phyloP scores from a whole-genome alignment of 2,113 vertebrate genomes.

The Panthera tigris region DNA sequence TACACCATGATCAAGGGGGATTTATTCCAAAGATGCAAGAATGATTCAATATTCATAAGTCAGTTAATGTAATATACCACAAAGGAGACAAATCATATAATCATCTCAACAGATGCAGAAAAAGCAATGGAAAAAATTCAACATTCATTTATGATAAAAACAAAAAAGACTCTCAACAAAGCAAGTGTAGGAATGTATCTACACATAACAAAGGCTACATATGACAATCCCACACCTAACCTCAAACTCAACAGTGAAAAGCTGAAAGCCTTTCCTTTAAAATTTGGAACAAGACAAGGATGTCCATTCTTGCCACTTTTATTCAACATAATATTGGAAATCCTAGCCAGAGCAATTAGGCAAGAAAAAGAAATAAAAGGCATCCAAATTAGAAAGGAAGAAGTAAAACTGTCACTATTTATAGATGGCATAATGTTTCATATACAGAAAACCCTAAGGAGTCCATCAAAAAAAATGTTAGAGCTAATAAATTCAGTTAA shows the following conservation, averaged over 20 bases:
- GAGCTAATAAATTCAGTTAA: background rate
- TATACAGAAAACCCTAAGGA: background rate
- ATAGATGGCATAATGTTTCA: background rate
- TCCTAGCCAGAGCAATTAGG: background rate
- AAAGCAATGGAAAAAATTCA: background rate
- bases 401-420: background rate
- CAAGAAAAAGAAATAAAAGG: background rate
- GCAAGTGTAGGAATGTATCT: background rate
- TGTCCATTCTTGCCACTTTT: background rate
- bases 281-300: background rate
- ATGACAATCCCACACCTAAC: background rate
- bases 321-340: background rate
- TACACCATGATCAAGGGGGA: background rate
- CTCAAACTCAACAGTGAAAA: background rate
- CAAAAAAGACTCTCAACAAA: background rate
- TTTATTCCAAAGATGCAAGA: background rate
- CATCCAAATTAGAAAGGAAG: background rate
- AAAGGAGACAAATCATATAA: background rate
- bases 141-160: background rate
- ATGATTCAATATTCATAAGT: background rate
- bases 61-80: background rate
- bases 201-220: background rate
- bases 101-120: background rate
- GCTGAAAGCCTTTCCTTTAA: background rate
- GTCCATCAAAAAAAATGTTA: background rate